Conservation (phyloP, 2,113 vertebrate species). For the Sphaerodactylus townsendi region DNA sequence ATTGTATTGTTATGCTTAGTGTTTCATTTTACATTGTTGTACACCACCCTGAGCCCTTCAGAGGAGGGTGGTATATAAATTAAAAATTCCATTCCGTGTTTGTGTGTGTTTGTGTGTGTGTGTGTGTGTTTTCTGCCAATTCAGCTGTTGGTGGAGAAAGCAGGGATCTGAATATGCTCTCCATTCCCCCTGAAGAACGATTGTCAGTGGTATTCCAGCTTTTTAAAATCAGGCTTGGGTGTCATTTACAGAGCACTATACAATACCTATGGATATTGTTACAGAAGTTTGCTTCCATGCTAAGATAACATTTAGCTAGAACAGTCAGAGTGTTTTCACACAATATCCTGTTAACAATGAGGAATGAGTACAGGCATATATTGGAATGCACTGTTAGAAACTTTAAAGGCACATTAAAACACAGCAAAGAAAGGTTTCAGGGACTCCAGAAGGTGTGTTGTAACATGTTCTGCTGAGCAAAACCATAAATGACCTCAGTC, state of each 20-base stretch:
- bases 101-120: too few relatives aligned
- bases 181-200: neutral
- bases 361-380: neutral
- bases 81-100: too few relatives aligned
- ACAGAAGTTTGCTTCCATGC: neutral
- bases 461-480: neutral
- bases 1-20: too few relatives aligned
- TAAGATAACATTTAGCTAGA: neutral
- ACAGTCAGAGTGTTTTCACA: neutral
- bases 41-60: too few relatives aligned
- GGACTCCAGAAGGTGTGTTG: neutral
- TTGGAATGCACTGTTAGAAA: neutral
- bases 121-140: too few relatives aligned
- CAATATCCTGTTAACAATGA: neutral
- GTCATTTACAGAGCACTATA: too few relatives aligned
- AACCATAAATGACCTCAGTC: neutral
- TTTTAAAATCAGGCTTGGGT: neutral
- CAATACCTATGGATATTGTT: neutral
- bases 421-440: fast-evolving
- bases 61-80: too few relatives aligned
- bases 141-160: neutral
- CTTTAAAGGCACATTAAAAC: neutral
- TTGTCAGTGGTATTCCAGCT: neutral
- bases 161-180: too few relatives aligned
- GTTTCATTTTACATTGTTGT: too few relatives aligned